Evolutionary conservation across 2,888 invertebrate species (phyloP), one percentile per base, ranked within the genome.

Genomic region (Troglohyphantes excavatus): DNA sequence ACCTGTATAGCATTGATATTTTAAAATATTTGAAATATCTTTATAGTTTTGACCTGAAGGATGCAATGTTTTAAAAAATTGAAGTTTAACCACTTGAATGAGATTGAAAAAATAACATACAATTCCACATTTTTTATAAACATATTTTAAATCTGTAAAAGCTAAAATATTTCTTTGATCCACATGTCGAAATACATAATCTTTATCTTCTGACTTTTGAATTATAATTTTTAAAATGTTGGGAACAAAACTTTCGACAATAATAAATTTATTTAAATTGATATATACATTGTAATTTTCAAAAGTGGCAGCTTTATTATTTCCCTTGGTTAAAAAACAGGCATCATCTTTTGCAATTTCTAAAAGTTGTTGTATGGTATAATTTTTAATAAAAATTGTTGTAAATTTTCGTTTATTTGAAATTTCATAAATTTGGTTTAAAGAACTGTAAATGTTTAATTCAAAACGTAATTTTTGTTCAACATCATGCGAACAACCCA

Each of bases 391-490:
- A 61, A 76, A 76, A 11, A 76, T 61, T 33, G 76, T 76, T n/a
- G 76, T 61, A 21, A 76, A 76, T 61, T 76, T 76, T 19, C 76
- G 29, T 61, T 76, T 76, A 13, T 61, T 76, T 29, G 59, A 33
- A 63, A 76, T 76, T 59, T 76, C 76, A 33, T 61, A 76, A 33
- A 76, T 76, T 19, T 76, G 61, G 33, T 19, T 76, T 21, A 76
- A 21, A 17, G 5, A 13, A 3, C 33, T 76, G 33, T 61, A 76
- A 33, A 76, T 76, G 33, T 76, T 76, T 0, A 76, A 3, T 76
- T 76, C 76, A 29, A 76, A 76, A 76, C 53, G 61, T 23, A 76
- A 61, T 61, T 76, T 33, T 39, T 76, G 53, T 76, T 61, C 76
- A 0, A 73, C 29, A 19, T 59, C 61, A 29, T 61, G 29, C 21